Evolutionary conservation across 2,888 invertebrate genomes (phyloP).

Genomic region (Clunio marinus): DNA sequence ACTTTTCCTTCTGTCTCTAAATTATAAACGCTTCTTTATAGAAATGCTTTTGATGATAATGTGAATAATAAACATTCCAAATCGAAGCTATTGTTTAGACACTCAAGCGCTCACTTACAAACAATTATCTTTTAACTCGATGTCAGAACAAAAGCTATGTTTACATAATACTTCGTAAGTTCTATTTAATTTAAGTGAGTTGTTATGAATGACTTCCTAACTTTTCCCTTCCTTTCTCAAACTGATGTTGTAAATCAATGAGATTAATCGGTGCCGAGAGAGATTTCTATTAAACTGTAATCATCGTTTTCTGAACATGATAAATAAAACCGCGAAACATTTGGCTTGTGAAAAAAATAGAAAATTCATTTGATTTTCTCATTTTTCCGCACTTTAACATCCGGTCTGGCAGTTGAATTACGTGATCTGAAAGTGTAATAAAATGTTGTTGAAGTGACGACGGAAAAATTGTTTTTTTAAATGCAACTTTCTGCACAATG

Average conservation of each 20-base stretch:
- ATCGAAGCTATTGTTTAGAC: constrained; percentile 30
- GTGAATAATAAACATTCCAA: constrained; percentile 28
- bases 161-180: constrained; percentile 2
- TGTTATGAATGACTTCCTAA: constrained; percentile 31
- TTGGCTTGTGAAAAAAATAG: constrained; percentile 16
- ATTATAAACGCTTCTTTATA: background rate
- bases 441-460: background rate
- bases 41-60: constrained; percentile 18
- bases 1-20: constrained; percentile 14
- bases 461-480: constrained; percentile 8
- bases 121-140: constrained; percentile 30
- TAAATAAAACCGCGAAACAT: constrained; percentile 35
- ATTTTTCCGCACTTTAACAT: constrained; percentile 35
- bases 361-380: constrained; percentile 31
- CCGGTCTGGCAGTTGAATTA: constrained; percentile 31
- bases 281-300: constrained; percentile 8
- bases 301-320: background rate
- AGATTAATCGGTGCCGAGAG: background rate
- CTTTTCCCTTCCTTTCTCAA: background rate
- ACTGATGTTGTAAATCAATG: background rate
- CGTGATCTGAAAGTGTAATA: constrained; percentile 31
- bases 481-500: too few species aligned
- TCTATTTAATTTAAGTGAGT: constrained; percentile 9
- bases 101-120: background rate
- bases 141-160: constrained; percentile 16